phyloP scores from a whole-genome alignment of 2,888 invertebrate genomes.

The Portevinia maculata region DNA sequence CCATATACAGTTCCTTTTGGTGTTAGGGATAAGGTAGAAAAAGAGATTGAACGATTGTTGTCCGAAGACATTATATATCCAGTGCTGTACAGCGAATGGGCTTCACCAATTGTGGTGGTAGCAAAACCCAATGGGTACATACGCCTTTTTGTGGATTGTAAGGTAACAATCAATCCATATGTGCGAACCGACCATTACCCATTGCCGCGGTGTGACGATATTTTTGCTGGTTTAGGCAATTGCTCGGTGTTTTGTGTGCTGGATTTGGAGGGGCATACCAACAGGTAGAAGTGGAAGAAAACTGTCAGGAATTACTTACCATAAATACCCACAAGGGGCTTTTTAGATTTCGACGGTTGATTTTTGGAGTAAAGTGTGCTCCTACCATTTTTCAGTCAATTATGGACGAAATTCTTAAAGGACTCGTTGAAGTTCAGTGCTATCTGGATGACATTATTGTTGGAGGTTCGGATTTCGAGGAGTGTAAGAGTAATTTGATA shows the following conservation, averaged over 20 bases:
- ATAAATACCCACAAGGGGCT: slow-evolving; percentile 37
- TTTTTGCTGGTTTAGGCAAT: slow-evolving; percentile 34
- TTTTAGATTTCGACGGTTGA: no score
- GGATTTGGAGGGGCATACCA: slow-evolving; percentile 42
- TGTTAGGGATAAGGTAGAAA: not conserved
- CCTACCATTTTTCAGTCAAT: no score
- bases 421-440: no score
- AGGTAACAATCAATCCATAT: slow-evolving; percentile 15
- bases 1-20: not conserved
- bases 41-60: no score
- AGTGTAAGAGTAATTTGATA: no score
- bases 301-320: slow-evolving; percentile 30
- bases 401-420: no score
- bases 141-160: slow-evolving; percentile 47
- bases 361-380: no score
- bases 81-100: slow-evolving; percentile 38
- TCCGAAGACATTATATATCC: no score
- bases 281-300: no score
- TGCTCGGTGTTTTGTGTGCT: slow-evolving; percentile 5
- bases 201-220: slow-evolving; percentile 40
- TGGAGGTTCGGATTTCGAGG: no score
- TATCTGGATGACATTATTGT: no score
- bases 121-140: slow-evolving; percentile 43
- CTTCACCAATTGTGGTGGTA: slow-evolving; percentile 51
- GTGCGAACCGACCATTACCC: slow-evolving; percentile 39